phyloP scores from a whole-genome alignment of 2,797 vertebrate species.

The Oryzias dopingdopingensis region DNA sequence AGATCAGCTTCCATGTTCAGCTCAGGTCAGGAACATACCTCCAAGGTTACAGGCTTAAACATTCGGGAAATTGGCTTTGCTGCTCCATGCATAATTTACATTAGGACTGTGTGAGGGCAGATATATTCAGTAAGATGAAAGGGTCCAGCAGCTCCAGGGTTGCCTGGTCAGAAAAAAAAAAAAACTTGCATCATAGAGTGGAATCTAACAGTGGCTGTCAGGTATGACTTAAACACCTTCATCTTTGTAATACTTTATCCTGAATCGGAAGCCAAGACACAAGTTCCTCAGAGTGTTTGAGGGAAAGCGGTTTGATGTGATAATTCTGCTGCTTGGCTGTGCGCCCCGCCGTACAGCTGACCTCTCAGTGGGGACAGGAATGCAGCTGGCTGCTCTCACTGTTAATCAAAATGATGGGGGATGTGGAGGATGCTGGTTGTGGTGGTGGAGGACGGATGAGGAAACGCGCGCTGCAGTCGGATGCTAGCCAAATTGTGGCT shows the following conservation, averaged over 20 bases:
- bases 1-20: slow-evolving; percentile 31
- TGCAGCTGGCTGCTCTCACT: slow-evolving; percentile 75
- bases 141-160: slow-evolving; percentile 34
- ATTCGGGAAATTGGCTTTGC: slow-evolving; percentile 62
- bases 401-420: slow-evolving; percentile 72
- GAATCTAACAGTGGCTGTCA: slow-evolving; percentile 61
- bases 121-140: slow-evolving; percentile 56
- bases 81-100: slow-evolving; percentile 61
- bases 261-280: slow-evolving; percentile 39
- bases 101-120: slow-evolving; percentile 35
- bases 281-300: slow-evolving; percentile 56
- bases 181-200: slow-evolving; percentile 36
- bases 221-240: slow-evolving; percentile 57
- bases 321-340: slow-evolving; percentile 73
- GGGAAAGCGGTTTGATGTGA: slow-evolving; percentile 77
- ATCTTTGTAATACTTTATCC: slow-evolving; percentile 62
- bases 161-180: slow-evolving; percentile 17
- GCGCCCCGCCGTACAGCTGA: slow-evolving; percentile 73
- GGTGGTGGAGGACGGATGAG: slow-evolving; percentile 28
- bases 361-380: slow-evolving; percentile 71
- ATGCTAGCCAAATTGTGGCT: slow-evolving; percentile 46
- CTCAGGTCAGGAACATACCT: slow-evolving; percentile 45
- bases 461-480: slow-evolving; percentile 30
- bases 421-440: slow-evolving; percentile 25
- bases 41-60: slow-evolving; percentile 48